Evolutionary conservation across 2,888 invertebrate genomes (phyloP).

Genomic region (Lochmaea crataegi): DNA sequence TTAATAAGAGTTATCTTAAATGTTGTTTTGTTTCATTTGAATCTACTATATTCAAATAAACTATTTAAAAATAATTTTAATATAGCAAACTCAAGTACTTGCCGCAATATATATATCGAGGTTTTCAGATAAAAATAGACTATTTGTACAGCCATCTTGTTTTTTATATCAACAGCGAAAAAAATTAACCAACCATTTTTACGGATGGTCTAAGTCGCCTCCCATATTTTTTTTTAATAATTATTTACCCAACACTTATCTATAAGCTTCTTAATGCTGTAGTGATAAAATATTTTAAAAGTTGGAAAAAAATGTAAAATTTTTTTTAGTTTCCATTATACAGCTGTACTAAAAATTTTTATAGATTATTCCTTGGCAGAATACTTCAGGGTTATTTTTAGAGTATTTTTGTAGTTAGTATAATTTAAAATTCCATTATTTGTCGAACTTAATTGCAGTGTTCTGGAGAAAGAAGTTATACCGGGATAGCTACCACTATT

Average conservation of each 20-base stretch:
- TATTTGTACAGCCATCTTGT: slow-evolving; percentile 64
- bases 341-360: slow-evolving; percentile 26
- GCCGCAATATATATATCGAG: slow-evolving; percentile 29
- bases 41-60: slow-evolving; percentile 30
- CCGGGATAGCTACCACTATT: background rate
- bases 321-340: slow-evolving; percentile 20
- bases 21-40: background rate
- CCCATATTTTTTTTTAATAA: slow-evolving; percentile 43
- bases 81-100: slow-evolving; percentile 17
- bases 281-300: slow-evolving; percentile 22
- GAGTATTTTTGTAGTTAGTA: slow-evolving; percentile 34
- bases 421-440: slow-evolving; percentile 17
- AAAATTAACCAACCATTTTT: slow-evolving; percentile 48
- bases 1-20: background rate
- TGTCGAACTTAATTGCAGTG: slow-evolving; percentile 13
- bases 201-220: slow-evolving; percentile 37
- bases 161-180: slow-evolving; percentile 48
- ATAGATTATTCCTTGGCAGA: slow-evolving; percentile 34
- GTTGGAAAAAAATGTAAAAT: slow-evolving; percentile 21
- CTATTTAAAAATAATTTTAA: slow-evolving; percentile 29
- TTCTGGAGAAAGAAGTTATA: slow-evolving; percentile 7
- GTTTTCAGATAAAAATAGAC: slow-evolving; percentile 62
- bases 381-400: slow-evolving; percentile 40
- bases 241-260: slow-evolving; percentile 40
- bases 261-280: slow-evolving; percentile 24